Evolutionary conservation across 2,113 vertebrate genomes (phyloP).

Genomic region (Misgurnus anguillicaudatus): DNA sequence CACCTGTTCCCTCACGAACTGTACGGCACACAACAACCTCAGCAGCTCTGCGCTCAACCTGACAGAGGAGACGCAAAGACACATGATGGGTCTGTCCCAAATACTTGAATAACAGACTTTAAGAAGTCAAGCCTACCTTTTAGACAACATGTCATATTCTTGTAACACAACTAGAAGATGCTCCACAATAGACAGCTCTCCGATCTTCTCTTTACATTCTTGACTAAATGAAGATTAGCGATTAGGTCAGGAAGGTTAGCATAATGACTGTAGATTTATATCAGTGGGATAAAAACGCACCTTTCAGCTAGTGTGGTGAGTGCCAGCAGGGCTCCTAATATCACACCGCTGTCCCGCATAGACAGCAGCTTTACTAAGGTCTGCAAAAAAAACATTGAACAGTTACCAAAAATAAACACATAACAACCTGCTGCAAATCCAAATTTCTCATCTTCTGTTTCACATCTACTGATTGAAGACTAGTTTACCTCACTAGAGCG

Average conservation of each 20-base stretch:
- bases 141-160: constrained; percentile 85
- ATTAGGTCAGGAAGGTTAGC: background rate
- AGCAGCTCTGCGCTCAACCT: constrained; percentile 86
- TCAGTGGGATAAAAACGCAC: constrained; percentile 59
- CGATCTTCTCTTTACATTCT: constrained; percentile 82
- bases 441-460: too few species aligned
- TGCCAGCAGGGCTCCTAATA: constrained; percentile 82
- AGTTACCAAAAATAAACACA: constrained; percentile 16
- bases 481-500: too few species aligned
- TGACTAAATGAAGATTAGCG: constrained; percentile 65
- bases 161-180: constrained; percentile 84
- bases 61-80: constrained; percentile 3
- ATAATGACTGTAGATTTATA: background rate
- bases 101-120: too few species aligned
- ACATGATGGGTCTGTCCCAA: background rate
- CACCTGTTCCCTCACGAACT: constrained; percentile 80
- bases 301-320: constrained; percentile 85
- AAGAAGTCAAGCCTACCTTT: constrained; percentile 71
- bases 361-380: constrained; percentile 83
- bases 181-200: constrained; percentile 80
- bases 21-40: constrained; percentile 80
- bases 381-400: constrained; percentile 62
- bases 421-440: too few species aligned
- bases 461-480: too few species aligned
- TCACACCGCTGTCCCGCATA: constrained; percentile 78